Evolutionary conservation across 2,888 invertebrate genomes (phyloP).

Genomic region (Monoplex corrugatus): DNA sequence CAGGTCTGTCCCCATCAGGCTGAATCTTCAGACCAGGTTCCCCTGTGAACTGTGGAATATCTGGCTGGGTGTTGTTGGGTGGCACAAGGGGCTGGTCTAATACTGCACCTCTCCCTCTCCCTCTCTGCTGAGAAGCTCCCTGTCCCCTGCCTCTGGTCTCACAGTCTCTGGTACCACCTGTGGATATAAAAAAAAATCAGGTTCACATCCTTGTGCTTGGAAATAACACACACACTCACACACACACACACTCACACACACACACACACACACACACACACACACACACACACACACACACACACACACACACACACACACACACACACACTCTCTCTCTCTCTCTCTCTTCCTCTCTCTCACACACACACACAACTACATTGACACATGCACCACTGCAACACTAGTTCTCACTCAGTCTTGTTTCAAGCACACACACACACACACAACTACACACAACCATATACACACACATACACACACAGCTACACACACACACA

Average conservation of each 20-base stretch:
- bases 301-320: neutral
- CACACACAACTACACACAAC: neutral
- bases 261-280: conserved; percentile 5
- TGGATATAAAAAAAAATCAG: no score
- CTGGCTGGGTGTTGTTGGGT: no score
- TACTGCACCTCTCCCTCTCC: no score
- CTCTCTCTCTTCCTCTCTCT: neutral
- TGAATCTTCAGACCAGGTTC: no score
- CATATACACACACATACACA: no score
- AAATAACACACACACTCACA: neutral
- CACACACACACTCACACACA: conserved; percentile 24
- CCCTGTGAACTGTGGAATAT: no score
- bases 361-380: neutral
- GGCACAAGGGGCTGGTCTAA: no score
- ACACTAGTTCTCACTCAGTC: no score
- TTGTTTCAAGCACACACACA: neutral
- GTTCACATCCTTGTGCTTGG: neutral
- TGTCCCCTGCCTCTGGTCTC: no score
- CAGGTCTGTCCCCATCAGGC: no score
- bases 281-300: conserved; percentile 1
- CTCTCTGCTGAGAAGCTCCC: no score
- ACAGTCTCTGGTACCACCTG: no score
- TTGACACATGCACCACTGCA: neutral
- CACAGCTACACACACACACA: neutral
- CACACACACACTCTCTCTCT: neutral